These are phyloP conservation scores for Machimus atricapillus DNA, from an alignment of 2,888 invertebrate genomes.

Conservation along the genomic window DNA sequence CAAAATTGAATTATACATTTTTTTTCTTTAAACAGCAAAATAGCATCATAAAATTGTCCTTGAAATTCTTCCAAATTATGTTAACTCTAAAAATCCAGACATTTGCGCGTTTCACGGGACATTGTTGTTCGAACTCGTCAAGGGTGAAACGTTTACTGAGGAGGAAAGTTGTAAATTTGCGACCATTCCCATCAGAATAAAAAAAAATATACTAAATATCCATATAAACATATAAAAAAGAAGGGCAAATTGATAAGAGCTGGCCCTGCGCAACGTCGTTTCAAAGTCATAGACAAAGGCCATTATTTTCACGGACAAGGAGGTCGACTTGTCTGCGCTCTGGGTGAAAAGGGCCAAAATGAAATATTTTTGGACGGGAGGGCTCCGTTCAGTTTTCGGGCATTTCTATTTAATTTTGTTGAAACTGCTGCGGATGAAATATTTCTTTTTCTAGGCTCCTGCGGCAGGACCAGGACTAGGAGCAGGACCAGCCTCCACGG, in stretches of 20 bases:
- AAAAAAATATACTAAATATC: background rate
- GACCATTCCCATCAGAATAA: background rate
- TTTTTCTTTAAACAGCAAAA: background rate
- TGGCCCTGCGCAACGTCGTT: background rate
- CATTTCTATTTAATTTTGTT: constrained; percentile 14
- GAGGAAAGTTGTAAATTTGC: background rate
- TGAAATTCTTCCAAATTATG: background rate
- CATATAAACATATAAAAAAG: background rate
- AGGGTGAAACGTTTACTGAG: background rate
- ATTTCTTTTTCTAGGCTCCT: background rate
- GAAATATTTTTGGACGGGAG: background rate
- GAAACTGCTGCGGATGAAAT: constrained; percentile 14
- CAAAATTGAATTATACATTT: too few relatives aligned
- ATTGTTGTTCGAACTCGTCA: background rate
- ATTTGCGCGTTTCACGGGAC: background rate
- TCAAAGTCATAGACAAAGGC: background rate
- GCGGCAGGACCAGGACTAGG: background rate
- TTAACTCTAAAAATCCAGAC: background rate
- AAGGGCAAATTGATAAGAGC: background rate
- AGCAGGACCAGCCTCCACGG: background rate
- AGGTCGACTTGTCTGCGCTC: background rate
- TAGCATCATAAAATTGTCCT: background rate
- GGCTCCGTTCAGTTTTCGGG: background rate
- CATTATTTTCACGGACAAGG: background rate
- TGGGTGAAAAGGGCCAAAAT: background rate